Percentiles rank a stretch among this genome's conserved stretches.
Evolutionary conservation across 2,888 invertebrate species (phyloP).

Genomic region (Ecdyonurus torrentis): DNA sequence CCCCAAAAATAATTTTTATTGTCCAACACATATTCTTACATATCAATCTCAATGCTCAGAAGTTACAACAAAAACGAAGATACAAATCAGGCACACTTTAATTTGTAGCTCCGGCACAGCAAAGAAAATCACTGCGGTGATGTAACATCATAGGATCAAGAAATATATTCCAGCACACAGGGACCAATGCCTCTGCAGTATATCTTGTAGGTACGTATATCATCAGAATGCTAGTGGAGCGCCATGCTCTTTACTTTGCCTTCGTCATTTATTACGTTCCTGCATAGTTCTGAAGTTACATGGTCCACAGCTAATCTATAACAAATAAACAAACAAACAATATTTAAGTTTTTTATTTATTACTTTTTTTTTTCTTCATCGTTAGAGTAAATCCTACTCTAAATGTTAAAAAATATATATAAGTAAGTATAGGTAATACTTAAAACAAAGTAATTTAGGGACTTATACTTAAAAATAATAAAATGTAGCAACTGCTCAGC

Average conservation of each 20-base stretch:
- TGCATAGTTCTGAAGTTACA: not conserved
- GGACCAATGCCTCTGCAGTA: not conserved
- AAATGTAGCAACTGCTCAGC: no score
- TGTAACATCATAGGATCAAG: not conserved
- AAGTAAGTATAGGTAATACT: no score
- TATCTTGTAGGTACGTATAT: not conserved
- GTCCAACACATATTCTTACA: not conserved
- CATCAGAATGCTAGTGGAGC: not conserved
- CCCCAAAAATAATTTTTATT: not conserved
- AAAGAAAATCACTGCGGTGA: not conserved
- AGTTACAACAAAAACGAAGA: not conserved
- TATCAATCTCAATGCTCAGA: not conserved
- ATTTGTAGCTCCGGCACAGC: not conserved
- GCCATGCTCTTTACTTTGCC: not conserved
- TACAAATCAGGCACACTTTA: not conserved
- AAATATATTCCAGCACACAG: not conserved
- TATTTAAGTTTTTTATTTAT: no score
- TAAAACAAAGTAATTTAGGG: no score
- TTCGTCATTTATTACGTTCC: not conserved
- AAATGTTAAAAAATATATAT: no score
- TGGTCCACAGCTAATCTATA: not conserved
- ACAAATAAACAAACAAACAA: not conserved
- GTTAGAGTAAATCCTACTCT: no score
- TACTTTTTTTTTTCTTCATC: no score
- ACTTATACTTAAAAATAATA: no score